Conservation (phyloP, 35 echinoderm and acorn worm species). For the Stichopus chloronotus region DNA sequence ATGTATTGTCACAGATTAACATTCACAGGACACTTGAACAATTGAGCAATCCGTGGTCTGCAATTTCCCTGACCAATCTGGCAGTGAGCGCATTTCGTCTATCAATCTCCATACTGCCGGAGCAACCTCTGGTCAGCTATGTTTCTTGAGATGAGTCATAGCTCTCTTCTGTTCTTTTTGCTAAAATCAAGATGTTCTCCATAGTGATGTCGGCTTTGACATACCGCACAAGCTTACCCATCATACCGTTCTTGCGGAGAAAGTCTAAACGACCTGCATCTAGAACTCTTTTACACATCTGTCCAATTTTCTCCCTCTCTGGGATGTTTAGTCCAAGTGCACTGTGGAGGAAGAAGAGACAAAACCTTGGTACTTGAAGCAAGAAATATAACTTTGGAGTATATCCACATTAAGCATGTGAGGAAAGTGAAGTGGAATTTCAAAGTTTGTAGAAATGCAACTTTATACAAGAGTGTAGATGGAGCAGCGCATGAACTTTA, state of each 20-base stretch:
- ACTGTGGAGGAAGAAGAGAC: slow-evolving; percentile 23
- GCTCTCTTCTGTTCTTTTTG: background rate
- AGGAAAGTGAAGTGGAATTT: no score
- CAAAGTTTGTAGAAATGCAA: no score
- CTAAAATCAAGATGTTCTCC: slow-evolving; percentile 70
- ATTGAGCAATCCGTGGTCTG: no score
- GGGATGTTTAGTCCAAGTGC: slow-evolving; percentile 58
- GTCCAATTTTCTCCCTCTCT: slow-evolving; percentile 80
- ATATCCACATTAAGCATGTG: no score
- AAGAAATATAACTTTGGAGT: no score
- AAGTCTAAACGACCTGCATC: slow-evolving; percentile 71
- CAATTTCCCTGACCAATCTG: no score
- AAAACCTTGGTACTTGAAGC: no score
- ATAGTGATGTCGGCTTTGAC: slow-evolving; percentile 60
- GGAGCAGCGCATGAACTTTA: background rate
- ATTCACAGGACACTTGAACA: no score
- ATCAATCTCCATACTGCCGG: no score
- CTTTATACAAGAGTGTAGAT: background rate
- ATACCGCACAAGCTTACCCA: slow-evolving; percentile 61
- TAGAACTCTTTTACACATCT: slow-evolving; percentile 74
- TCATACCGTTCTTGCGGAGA: slow-evolving; percentile 46
- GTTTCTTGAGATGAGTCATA: background rate
- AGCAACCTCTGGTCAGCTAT: background rate
- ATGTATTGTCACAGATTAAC: no score
- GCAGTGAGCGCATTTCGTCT: no score